phyloP scores from a whole-genome alignment of 2,113 vertebrate genomes.

The Callipepla squamata region DNA sequence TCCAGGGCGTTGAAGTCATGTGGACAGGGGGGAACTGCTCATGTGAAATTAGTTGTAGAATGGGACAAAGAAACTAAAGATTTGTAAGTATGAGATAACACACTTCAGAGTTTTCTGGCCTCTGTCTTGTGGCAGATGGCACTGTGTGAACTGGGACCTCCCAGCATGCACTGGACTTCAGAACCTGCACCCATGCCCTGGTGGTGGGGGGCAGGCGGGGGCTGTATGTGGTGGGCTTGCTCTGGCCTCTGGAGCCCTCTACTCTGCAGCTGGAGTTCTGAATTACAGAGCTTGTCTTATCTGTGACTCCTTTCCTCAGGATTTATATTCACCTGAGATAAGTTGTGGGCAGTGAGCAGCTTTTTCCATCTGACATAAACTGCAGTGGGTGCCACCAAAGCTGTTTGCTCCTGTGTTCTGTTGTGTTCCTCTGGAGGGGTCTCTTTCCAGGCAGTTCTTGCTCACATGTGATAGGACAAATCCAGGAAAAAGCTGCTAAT shows the following conservation, averaged over 20 bases:
- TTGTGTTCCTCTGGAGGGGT: background rate
- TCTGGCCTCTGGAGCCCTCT: background rate
- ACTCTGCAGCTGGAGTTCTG: background rate
- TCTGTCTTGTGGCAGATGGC: too few species aligned
- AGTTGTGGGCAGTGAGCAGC: background rate
- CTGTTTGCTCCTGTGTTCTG: background rate
- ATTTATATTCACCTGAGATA: background rate
- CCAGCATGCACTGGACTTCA: background rate
- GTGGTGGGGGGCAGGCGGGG: background rate
- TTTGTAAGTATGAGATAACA: conserved; percentile 85
- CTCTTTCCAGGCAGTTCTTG: background rate
- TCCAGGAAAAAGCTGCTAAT: background rate
- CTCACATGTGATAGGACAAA: background rate
- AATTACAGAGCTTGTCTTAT: fast-evolving
- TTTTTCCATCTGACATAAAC: background rate
- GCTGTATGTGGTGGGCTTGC: background rate
- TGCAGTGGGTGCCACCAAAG: background rate
- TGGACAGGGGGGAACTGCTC: conserved; percentile 92
- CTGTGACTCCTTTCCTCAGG: background rate
- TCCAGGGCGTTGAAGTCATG: conserved; percentile 93
- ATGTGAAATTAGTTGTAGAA: conserved; percentile 97
- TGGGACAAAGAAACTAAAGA: conserved; percentile 99
- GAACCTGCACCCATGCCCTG: background rate
- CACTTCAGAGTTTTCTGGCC: background rate
- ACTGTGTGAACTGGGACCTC: background rate